Base-by-base conservation (phyloP, 2,888 invertebrate genomes). In the Polymixis lichenea region DNA sequence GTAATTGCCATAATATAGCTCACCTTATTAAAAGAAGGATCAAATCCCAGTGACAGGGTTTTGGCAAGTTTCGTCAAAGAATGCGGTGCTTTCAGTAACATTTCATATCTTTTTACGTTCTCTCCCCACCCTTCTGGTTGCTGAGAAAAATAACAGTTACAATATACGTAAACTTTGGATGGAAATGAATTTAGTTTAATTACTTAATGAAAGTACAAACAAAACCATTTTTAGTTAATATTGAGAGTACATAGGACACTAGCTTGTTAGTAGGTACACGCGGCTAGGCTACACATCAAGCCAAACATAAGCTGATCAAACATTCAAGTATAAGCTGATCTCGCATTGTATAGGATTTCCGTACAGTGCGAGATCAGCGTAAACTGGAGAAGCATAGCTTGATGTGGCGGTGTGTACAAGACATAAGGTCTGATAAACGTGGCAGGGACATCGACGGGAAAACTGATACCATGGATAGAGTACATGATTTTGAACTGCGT, bases 21-120 rank as follows among this genome's bases (percentile, higher is more conserved):
- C 88, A 95, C 95, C 93, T 93, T 94, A 62, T 89, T 90, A 81
- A 94, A 95, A 78, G 89, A 90, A 2, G 95, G 94, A 75, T 93
- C 91, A 60, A 93, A 90, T 43, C 92, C 92, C 70, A 88, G 83
- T 19, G 90, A 81, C 7, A 93, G 75, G 0, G 94, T 89, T 83
- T 94, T 95, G 3, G 92, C 90, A 1, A 95, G 87, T 75, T 91
- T 92, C 2, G 94, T 94, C 67, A 94, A 58, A 0, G 88, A 84
- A 62, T 90, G 90, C 1, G 92, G 92, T 11, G 86, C 74, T 78
- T 85, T 77, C 55, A 71, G 28, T 25, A 77, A 58, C 58, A 77
- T 51, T 64, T 73, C 55, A 65, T 77, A 72, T 73, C 58, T 71
- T 62, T 75, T 64, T 22, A 71, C 66, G 22, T 67, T 69, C 4